phyloP scores from a whole-genome alignment of 2,797 vertebrate genomes.

The Helostoma temminkii region DNA sequence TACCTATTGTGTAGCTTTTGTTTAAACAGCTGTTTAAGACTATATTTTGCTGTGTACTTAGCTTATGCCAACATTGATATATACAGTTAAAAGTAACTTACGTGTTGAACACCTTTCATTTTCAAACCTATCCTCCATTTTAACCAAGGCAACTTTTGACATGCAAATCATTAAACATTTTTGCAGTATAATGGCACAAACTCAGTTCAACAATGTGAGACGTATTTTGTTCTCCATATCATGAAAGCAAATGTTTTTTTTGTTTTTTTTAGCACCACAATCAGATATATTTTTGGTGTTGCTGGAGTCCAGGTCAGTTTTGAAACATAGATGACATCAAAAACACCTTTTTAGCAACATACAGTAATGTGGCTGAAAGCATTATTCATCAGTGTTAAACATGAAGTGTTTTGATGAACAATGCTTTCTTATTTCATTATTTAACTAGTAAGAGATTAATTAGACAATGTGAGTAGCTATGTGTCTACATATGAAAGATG shows the following conservation, averaged over 20 bases:
- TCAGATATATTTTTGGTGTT: neutral
- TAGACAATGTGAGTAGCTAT: slow-evolving; percentile 30
- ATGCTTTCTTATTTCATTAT: slow-evolving; percentile 46
- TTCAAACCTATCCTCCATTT: neutral
- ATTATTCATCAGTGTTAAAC: slow-evolving; percentile 16
- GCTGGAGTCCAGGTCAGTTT: slow-evolving; percentile 16
- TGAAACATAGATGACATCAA: slow-evolving; percentile 3
- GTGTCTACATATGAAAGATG: slow-evolving; percentile 53
- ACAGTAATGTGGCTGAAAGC: slow-evolving; percentile 15
- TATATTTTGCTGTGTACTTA: no score
- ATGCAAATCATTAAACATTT: neutral
- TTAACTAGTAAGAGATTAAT: slow-evolving; percentile 60
- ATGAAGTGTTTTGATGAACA: slow-evolving; percentile 38
- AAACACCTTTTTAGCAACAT: slow-evolving; percentile 6
- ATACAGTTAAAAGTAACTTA: neutral
- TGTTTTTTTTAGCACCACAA: neutral
- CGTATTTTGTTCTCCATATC: neutral
- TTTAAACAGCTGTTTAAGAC: no score
- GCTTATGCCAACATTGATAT: neutral
- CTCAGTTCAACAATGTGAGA: no score
- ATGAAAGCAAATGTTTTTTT: slow-evolving; percentile 3
- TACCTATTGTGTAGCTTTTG: no score
- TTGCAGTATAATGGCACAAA: neutral
- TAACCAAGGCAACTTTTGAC: neutral
- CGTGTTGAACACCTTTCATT: no score